Conservation (phyloP, 1,140 invertebrate species). For the Probaryconus sp. region DNA sequence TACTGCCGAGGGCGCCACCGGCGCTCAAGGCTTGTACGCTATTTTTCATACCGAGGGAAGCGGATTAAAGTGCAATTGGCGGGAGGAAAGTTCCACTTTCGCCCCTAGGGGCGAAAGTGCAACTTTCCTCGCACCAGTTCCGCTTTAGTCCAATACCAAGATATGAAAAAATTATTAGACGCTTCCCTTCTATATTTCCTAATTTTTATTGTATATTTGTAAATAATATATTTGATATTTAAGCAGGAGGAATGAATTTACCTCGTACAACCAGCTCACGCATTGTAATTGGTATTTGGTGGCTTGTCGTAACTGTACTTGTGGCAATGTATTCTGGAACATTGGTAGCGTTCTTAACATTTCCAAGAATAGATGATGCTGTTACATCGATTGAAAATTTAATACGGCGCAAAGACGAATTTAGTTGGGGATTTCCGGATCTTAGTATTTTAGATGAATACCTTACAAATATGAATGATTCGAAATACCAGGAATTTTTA, state of each 20-base stretch:
- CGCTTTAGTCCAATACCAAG: too few relatives aligned
- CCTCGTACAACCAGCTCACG: slow-evolving; percentile 91
- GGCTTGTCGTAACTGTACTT: slow-evolving; percentile 93
- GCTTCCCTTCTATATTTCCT: too few relatives aligned
- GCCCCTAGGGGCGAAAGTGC: too few relatives aligned
- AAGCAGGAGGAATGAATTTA: slow-evolving; percentile 88
- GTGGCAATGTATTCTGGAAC: slow-evolving; percentile 96
- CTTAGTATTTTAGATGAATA: slow-evolving; percentile 86
- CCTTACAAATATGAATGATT: slow-evolving; percentile 79
- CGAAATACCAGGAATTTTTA: slow-evolving; percentile 79
- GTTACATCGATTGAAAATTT: slow-evolving; percentile 87
- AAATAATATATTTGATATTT: neutral
- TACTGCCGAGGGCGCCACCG: too few relatives aligned
- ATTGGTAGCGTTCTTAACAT: slow-evolving; percentile 94
- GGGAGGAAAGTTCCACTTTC: too few relatives aligned
- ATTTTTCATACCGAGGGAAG: too few relatives aligned
- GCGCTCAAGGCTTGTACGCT: too few relatives aligned
- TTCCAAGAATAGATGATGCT: slow-evolving; percentile 89
- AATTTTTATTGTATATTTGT: too few relatives aligned
- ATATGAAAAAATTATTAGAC: too few relatives aligned
- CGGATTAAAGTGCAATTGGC: too few relatives aligned
- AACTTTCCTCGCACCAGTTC: too few relatives aligned
- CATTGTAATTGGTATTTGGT: slow-evolving; percentile 93
- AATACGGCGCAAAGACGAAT: slow-evolving; percentile 79
- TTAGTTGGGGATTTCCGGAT: slow-evolving; percentile 87